Percentiles rank a stretch among this genome's conserved stretches.
Conservation (phyloP, 2,797 vertebrate genomes). For the Pseudotriccus pelzelni region DNA sequence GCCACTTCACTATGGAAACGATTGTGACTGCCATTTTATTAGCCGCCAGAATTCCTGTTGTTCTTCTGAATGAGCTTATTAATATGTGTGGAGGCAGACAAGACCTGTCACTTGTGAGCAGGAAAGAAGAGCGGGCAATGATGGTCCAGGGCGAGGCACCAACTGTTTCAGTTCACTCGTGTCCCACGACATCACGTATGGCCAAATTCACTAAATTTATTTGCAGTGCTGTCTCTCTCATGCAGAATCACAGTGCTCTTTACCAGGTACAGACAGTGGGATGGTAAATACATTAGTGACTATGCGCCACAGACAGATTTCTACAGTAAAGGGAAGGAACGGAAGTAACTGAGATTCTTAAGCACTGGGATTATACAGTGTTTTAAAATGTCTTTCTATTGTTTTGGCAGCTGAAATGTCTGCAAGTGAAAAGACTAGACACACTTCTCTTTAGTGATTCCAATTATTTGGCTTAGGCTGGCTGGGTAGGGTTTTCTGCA, state of each 20-base stretch:
- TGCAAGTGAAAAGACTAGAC: conserved; percentile 36
- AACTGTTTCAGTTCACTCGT: not conserved
- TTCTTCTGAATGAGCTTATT: not conserved
- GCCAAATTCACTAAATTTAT: not conserved
- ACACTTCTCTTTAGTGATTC: conserved; percentile 21
- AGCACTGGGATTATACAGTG: not conserved
- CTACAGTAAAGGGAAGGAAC: conserved; percentile 1
- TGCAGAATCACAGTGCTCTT: not conserved
- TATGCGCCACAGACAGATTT: not conserved
- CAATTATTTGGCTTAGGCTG: conserved; percentile 34
- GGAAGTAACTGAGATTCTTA: conserved; percentile 22
- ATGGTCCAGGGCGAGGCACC: not conserved
- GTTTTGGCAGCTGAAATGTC: conserved; percentile 23
- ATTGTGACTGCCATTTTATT: not conserved
- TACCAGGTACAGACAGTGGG: not conserved
- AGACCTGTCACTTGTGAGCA: not conserved
- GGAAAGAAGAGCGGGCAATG: not conserved
- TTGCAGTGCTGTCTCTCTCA: not conserved
- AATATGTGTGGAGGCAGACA: not conserved
- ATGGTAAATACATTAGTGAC: conserved; percentile 26
- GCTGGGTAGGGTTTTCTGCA: not conserved
- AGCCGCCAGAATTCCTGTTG: not conserved
- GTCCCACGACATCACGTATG: not conserved
- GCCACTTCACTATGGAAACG: not conserved
- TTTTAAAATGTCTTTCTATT: conserved; percentile 50